phyloP scores from a whole-genome alignment of 2,113 vertebrate species.

The Microcebus jonahi region DNA sequence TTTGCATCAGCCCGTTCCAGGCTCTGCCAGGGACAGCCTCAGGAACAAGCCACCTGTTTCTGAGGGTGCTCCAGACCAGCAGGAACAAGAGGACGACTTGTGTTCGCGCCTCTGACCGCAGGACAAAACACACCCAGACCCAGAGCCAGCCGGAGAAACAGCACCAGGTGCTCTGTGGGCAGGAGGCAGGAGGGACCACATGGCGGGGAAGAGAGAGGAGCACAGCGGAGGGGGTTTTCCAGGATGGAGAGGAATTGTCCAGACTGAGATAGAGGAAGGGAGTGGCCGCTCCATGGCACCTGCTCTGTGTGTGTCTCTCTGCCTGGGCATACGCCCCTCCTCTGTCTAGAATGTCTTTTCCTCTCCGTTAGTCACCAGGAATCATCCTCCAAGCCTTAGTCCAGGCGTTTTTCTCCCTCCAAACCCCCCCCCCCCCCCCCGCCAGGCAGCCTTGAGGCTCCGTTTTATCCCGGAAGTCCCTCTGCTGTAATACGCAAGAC shows the following conservation, averaged over 20 bases:
- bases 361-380: background rate
- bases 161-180: background rate
- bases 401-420: background rate
- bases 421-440: no score
- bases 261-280: rapidly evolving
- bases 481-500: background rate
- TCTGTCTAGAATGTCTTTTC: background rate
- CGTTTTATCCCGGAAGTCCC: rapidly evolving
- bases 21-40: background rate
- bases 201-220: background rate
- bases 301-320: background rate
- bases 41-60: background rate
- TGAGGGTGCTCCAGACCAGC: no score
- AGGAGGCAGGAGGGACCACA: background rate
- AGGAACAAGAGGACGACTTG: background rate
- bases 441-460: background rate
- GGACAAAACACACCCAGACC: background rate
- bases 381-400: background rate
- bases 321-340: background rate
- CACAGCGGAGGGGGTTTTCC: background rate
- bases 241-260: background rate
- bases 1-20: background rate
- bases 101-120: background rate
- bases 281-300: background rate
- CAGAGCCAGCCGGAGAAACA: background rate